Evolutionary conservation across 2,888 invertebrate species (phyloP).

Genomic region (Ophioninae sp.): DNA sequence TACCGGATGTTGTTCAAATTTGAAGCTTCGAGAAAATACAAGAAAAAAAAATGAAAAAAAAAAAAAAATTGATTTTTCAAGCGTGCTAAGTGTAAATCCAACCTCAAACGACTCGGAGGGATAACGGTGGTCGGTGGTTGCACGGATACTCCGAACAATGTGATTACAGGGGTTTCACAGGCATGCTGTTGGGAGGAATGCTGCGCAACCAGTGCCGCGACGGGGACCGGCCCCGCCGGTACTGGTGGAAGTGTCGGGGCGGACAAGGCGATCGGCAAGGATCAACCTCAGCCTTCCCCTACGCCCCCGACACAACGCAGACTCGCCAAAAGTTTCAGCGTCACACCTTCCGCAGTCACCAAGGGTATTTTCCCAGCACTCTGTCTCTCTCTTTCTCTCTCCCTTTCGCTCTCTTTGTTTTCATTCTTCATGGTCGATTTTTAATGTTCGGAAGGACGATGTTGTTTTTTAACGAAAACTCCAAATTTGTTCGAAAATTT

Average conservation of each 20-base stretch:
- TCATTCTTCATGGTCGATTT: background rate
- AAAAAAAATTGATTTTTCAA: no score
- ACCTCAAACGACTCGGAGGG: background rate
- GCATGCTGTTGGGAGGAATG: slow-evolving; percentile 81
- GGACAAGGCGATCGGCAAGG: slow-evolving; percentile 76
- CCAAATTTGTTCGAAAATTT: no score
- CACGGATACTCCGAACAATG: slow-evolving; percentile 68
- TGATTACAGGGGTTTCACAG: slow-evolving; percentile 77
- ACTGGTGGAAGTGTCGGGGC: slow-evolving; percentile 73
- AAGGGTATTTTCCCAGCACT: slow-evolving; percentile 82
- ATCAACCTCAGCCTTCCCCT: slow-evolving; percentile 85
- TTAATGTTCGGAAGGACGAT: no score
- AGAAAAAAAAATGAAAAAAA: no score
- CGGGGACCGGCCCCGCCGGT: slow-evolving; percentile 71
- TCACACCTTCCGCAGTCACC: slow-evolving; percentile 87
- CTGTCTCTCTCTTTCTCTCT: slow-evolving; percentile 39
- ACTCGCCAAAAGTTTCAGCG: slow-evolving; percentile 96
- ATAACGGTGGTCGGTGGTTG: slow-evolving; percentile 73
- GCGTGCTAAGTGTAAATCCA: no score
- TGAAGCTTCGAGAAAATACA: no score
- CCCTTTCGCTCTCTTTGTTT: slow-evolving; percentile 40
- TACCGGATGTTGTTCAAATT: no score
- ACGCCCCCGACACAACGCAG: slow-evolving; percentile 94
- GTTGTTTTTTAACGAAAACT: no score
- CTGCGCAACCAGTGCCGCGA: slow-evolving; percentile 75